Conservation (phyloP, 1,140 invertebrate species). For the Yoshiicerus persimilis region DNA sequence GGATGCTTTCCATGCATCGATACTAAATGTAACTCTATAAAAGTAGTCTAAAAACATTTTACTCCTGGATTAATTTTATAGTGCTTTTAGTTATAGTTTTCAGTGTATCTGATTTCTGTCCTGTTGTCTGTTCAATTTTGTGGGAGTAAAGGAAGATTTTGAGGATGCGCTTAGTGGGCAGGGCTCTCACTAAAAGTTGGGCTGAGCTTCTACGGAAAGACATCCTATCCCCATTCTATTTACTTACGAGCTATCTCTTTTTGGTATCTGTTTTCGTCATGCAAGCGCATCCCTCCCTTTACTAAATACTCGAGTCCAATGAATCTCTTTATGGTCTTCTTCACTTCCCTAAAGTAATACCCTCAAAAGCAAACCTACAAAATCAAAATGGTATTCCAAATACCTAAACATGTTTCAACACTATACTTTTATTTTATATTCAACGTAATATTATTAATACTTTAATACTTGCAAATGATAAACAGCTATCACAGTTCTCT, state of each 20-base stretch:
- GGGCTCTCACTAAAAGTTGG: background rate
- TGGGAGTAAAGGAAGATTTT: background rate
- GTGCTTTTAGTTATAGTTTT: background rate
- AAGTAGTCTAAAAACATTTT: too few species aligned
- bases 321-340: background rate
- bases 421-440: too few species aligned
- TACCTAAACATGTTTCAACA: too few species aligned
- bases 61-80: too few species aligned
- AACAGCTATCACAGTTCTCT: too few species aligned
- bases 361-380: too few species aligned
- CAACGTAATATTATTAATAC: too few species aligned
- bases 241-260: background rate
- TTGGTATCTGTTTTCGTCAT: background rate
- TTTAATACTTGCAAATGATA: too few species aligned
- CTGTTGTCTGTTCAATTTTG: background rate
- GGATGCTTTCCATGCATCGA: too few species aligned
- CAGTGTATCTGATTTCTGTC: background rate
- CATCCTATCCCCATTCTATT: background rate
- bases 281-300: constrained; percentile 11
- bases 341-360: background rate
- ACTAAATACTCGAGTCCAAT: background rate
- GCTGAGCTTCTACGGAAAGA: background rate
- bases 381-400: too few species aligned
- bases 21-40: too few species aligned
- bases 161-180: background rate